Conservation (phyloP, 2,888 invertebrate genomes). For the Trissoscelio sp. region DNA sequence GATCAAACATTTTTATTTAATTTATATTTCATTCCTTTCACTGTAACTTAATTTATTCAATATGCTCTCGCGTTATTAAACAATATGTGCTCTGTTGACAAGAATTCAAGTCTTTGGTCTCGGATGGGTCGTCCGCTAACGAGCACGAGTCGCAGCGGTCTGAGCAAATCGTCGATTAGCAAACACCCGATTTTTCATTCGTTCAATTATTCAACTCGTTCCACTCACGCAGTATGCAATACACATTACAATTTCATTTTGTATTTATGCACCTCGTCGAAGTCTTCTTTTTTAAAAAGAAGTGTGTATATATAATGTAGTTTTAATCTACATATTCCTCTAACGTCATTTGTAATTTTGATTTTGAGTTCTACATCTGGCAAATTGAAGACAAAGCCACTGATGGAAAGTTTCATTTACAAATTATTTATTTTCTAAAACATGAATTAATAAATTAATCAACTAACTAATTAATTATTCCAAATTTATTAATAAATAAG, state of each 20-base stretch:
- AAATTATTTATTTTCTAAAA: constrained; percentile 10
- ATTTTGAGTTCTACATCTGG: constrained; percentile 54
- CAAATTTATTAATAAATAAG: background rate
- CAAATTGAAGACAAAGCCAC: constrained; percentile 15
- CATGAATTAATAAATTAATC: background rate
- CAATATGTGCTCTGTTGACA: constrained; percentile 75
- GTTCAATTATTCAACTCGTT: constrained; percentile 69
- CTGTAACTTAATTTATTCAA: constrained; percentile 64
- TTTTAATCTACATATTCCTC: constrained; percentile 45
- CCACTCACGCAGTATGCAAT: constrained; percentile 65
- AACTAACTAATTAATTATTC: background rate
- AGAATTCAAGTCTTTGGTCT: constrained; percentile 81
- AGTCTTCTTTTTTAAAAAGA: constrained; percentile 59
- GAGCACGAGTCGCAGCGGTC: constrained; percentile 77
- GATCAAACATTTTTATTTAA: constrained; percentile 64
- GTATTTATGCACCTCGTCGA: constrained; percentile 54
- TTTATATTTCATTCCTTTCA: constrained; percentile 55
- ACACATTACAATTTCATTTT: constrained; percentile 61
- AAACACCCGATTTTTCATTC: constrained; percentile 76
- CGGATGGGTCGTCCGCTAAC: constrained; percentile 79
- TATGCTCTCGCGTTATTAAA: constrained; percentile 67
- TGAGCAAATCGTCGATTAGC: constrained; percentile 82
- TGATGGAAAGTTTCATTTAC: background rate
- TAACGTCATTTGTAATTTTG: constrained; percentile 58
- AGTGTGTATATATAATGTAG: constrained; percentile 29